Evolutionary conservation across 2,888 invertebrate genomes (phyloP).

Genomic region (Ernsta delagoae): DNA sequence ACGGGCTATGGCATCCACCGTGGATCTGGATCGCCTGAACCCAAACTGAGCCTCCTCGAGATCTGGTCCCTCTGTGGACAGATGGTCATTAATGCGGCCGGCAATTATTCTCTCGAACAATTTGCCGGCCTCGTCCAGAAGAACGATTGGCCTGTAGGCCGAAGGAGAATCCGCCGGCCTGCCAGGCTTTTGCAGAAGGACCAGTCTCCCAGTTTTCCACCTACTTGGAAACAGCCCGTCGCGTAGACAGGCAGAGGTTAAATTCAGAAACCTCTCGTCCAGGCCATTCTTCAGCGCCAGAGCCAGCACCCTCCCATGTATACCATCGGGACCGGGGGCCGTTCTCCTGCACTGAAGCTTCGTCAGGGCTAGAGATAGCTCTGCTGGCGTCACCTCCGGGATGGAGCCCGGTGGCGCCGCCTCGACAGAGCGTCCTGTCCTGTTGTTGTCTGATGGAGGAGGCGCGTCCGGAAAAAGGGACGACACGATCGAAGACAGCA

Average conservation of each 20-base stretch:
- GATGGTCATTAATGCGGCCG: background rate
- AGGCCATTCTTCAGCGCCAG: background rate
- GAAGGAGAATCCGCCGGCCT: slow-evolving; percentile 1
- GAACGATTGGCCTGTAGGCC: slow-evolving; percentile 7
- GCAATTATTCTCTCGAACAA: slow-evolving; percentile 10
- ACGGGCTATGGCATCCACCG: slow-evolving; percentile 30
- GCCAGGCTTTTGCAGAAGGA: slow-evolving; percentile 1
- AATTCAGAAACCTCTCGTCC: background rate
- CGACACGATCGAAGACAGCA: background rate
- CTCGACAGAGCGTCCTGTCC: background rate
- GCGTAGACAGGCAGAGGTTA: background rate
- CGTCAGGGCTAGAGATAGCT: background rate
- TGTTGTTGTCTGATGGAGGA: background rate
- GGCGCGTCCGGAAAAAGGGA: background rate
- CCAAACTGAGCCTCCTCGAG: slow-evolving; percentile 25
- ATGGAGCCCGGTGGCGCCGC: too few relatives aligned
- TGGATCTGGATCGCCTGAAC: slow-evolving; percentile 34
- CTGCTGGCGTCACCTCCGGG: background rate
- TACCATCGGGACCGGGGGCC: slow-evolving; percentile 11
- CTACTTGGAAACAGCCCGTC: background rate
- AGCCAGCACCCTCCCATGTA: slow-evolving; percentile 5
- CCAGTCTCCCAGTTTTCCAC: slow-evolving; percentile 6
- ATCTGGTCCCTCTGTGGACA: slow-evolving; percentile 5
- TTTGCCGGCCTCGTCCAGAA: slow-evolving; percentile 7
- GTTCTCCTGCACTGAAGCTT: background rate